Evolutionary conservation across 2,888 invertebrate genomes (phyloP), one percentile per base, ranked within the genome.

Genomic region (Acrobasis consociella): DNA sequence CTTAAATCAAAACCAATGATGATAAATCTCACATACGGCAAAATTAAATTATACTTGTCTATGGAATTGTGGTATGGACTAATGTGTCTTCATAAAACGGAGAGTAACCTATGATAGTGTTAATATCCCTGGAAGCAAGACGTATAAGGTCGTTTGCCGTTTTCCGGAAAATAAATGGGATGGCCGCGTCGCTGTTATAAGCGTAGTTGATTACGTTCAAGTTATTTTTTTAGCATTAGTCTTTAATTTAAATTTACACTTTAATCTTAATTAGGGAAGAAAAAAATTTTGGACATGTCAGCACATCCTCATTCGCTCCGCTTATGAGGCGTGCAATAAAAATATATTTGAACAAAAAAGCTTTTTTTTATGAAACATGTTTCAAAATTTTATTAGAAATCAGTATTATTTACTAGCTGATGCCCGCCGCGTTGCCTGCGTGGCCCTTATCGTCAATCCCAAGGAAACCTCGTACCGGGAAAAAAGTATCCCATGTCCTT

Each of bases 71-170:
- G 81, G 74, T 76, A 65, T 71, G 76, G 80, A 74, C 85, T 88
- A 89, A 90, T 91, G 82, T 87, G 78, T 91, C 91, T 91, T 90
- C 91, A 91, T 91, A 90, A 89, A 89, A 83, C 83, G 77, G 83
- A 85, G 89, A 89, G 87, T 89, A 90, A 91, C 88, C 87, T 89
- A 89, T 90, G 90, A 91, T 91, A 89, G 91, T 91, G 91, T 91
- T 91, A 91, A 91, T 91, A 91, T 90, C 87, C 86, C 86, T 79
- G 87, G 83, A 86, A 89, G 89, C 86, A 90, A 90, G 91, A 91
- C 83, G 89, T 91, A 91, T 91, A 88, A n/a, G 91, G 89, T 84
- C 90, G 90, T 91, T 91, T 89, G 88, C 89, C 80, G 89, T 83
- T 89, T 56, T 82, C 83, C 79, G 79, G 80, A 77, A 84, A 89